Evolutionary conservation across 2,888 invertebrate genomes (phyloP), one percentile per base, ranked within the genome.

Genomic region (Mesorhabditis sp.): DNA sequence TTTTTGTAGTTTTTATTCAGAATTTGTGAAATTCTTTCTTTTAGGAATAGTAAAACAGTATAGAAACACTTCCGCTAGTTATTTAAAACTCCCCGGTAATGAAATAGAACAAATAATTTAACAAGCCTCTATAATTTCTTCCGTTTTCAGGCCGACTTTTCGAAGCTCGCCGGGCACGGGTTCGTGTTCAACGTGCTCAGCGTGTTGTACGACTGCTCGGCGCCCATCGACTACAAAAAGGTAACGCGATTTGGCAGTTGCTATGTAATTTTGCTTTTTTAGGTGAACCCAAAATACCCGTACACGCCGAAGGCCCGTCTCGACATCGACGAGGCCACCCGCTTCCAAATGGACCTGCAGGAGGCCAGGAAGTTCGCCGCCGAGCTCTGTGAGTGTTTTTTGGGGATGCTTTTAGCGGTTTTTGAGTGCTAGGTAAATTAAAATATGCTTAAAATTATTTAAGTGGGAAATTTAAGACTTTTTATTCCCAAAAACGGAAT

Each of bases 181-280:
- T 94, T 94, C 87, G 93, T 96, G 92, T 88, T 96, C 80, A 98
- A 97, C 88, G 87, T 96, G 28, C 90, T 95, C 82, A 92, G 92
- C 67, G 92, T 95, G 41, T 88, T 98, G 77, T 96, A 96, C 86
- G 90, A 92, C 87, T 89, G 98, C 42, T 92, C 94, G 0, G 90
- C 92, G 13, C 94, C 94, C 86, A 87, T 97, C 69, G 93, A 92
- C 86, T 87, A 95, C 74, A 92, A 94, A 85, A 93, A 93, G 80
- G 74, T 69, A 44, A 4, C 6, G 41, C 45, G 13, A 5, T 15
- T 5, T 41, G 63, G 7, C 15, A 3, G 7, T 13, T n/a, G 13
- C 45, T 4, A 13, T 13, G 43, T 15, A 63, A 43, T 15, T 28
- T 13, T 1, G 5, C 63, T 43, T 63, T 5, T 75, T 77, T 77